Conservation (phyloP, 2,888 invertebrate genomes). For the Orthonychiurus folsomi region DNA sequence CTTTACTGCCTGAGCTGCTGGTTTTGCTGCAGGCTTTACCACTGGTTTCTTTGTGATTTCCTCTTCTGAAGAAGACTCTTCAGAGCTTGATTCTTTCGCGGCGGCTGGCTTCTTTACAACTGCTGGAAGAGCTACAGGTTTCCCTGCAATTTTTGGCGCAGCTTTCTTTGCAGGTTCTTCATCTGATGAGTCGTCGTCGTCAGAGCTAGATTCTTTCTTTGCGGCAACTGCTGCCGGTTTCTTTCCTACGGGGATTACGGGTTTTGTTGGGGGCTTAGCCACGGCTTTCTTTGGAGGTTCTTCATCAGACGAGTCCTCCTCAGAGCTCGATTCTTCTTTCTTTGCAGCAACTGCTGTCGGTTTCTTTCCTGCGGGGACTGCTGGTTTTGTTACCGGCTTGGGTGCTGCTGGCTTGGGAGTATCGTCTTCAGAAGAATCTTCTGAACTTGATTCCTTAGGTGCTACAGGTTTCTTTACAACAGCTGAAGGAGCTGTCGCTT, state of each 20-base stretch:
- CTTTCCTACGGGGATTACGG: too few species aligned
- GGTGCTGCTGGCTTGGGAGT: too few species aligned
- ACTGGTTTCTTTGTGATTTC: slow-evolving; percentile 18
- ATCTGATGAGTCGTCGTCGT: slow-evolving; percentile 17
- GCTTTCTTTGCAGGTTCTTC: slow-evolving; percentile 9
- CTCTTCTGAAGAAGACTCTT: slow-evolving; percentile 42
- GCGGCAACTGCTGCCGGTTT: too few species aligned
- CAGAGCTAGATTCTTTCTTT: slow-evolving; percentile 11
- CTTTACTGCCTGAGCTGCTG: too few species aligned
- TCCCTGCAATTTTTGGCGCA: slow-evolving; percentile 19
- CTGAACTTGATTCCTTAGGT: slow-evolving; percentile 43
- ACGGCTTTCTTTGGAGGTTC: slow-evolving; percentile 27
- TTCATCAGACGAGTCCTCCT: slow-evolving; percentile 36
- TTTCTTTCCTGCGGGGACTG: not conserved
- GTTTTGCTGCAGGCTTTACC: slow-evolving; percentile 15
- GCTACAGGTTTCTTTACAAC: slow-evolving; percentile 30
- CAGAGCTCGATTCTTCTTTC: slow-evolving; percentile 8
- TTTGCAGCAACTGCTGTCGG: slow-evolving; percentile 8
- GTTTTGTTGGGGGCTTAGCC: slow-evolving; percentile 18
- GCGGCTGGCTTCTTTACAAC: slow-evolving; percentile 15
- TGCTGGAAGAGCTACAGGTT: slow-evolving; percentile 16
- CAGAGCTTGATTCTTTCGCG: slow-evolving; percentile 43
- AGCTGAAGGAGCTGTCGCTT: slow-evolving; percentile 19
- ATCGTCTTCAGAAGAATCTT: slow-evolving; percentile 45
- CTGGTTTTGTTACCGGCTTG: slow-evolving; percentile 1